Base-by-base conservation (phyloP, 1,140 invertebrate genomes). In the Teleopsis dalmanni region DNA sequence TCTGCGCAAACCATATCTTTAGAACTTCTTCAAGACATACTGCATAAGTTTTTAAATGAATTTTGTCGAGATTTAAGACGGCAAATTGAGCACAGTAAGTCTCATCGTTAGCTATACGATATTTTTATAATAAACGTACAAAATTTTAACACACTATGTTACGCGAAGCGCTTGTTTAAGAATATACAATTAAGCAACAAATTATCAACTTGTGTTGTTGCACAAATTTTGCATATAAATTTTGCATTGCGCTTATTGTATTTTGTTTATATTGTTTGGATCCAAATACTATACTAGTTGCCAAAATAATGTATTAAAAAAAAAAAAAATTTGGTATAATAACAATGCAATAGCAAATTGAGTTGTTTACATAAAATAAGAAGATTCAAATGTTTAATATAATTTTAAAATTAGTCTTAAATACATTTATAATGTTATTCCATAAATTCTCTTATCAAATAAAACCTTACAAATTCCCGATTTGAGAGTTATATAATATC, bases 11-110 rank as follows among this genome's bases (percentile, higher is more conserved):
- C 83, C 19, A 87, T 86, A 21, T 84, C 93, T 14, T 71, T 95
- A 50, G 91, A 95, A 65, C 81, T 96, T 55, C 70, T 97, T 57
- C 83, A 87, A 38, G 91, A 96, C 76, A 78, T 95, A 34, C 75
- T 92, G 66, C 81, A 87, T 58, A 81, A 85, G 58, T 95, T 94
- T 71, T 73, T 96, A 26, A 58, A 76, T 43, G 82, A 87, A 68
- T 70, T 95, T 45, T 81, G 81, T 8, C 84, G 80, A 62, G 74
- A 82, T 52, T 80, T 86, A 21, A 84, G 88, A 71, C 77, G 83
- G 57, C 91, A 93, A 74, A 76, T 85, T 40, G 90, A 93, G 77
- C 83, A 89, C 72, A 88, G 87, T 84, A 81, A 78, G 78, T 78
- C 14, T 3, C 21, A 35, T 33, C 42, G 29, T 26, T 5, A 23